Evolutionary conservation across 2,797 vertebrate species (phyloP).

Genomic region (Pteropus rufus): DNA sequence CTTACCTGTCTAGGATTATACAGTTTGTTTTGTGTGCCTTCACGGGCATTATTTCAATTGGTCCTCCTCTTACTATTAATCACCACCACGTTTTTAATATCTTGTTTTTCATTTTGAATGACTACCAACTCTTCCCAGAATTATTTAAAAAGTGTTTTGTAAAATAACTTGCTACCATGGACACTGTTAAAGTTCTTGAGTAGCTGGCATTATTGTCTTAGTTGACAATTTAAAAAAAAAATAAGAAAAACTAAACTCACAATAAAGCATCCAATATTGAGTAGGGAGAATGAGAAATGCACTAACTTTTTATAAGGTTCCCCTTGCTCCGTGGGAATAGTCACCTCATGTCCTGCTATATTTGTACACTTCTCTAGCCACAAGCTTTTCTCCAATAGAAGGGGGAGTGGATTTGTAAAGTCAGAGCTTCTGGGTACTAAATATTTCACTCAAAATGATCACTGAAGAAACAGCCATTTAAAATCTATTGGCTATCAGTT

Average conservation of each 20-base stretch:
- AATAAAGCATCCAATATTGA: neutral
- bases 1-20: neutral
- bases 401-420: neutral
- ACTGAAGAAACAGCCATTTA: neutral
- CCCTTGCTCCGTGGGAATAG: neutral
- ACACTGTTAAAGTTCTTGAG: neutral
- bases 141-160: neutral
- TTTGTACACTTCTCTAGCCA: neutral
- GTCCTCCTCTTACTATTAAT: neutral
- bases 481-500: neutral
- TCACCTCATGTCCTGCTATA: neutral
- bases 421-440: neutral
- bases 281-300: neutral
- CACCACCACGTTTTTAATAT: neutral
- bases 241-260: neutral
- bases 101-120: neutral
- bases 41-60: neutral
- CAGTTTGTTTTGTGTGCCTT: neutral
- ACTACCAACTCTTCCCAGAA: constrained; percentile 11
- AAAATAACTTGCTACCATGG: neutral
- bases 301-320: neutral
- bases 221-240: neutral
- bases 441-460: neutral
- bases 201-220: neutral
- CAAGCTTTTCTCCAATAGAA: neutral